Base-by-base conservation (phyloP, 2,113 vertebrate species). In the Pseudopipra pipra region DNA sequence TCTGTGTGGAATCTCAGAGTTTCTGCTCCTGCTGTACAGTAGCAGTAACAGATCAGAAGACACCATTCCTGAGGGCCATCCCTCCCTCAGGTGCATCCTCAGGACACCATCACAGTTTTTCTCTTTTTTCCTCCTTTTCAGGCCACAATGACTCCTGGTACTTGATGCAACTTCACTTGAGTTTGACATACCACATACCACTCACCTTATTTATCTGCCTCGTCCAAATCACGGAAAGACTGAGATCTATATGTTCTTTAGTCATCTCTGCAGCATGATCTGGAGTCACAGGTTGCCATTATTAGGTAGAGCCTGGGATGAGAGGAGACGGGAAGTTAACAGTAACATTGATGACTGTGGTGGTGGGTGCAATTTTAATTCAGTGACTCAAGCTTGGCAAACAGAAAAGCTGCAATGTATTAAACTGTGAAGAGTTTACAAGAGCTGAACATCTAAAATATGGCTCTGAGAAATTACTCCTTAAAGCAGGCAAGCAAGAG, bases 401-500 rank as follows among this genome's bases (percentile, higher is more conserved):
- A 88, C 76, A 87, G 85, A 72, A 56, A 93, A 90, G 67, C 68
- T 90, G 85, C 90, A 77, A 68, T 75, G 73, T 96, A 96, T 92
- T 97, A 90, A 92, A 95, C 52, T 70, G 89, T 91, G 79, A 95
- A 89, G 52, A 87, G 92, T 96, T 96, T 90, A 93, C 62, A 93
- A 70, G 97, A 89, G 44, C 63, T 84, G 86, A 93, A 95, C 59
- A 92, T 89, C 90, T 85, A 80, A 91, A 97, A 87, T 83, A 76
- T 7, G 85, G 84, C 80, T 89, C 77, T 90, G 89, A 94, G 89
- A 96, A 97, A 96, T 96, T 95, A 90, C 77, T 97, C 96, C 95
- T 96, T 96, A 93, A 97, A 97, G 96, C 97, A 97, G 95, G 97
- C 92, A 96, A 97, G 96, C 95, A 97, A 90, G 96, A 96, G 94